Conservation (phyloP, 2,888 invertebrate species). For the Teleogryllus oceanicus region DNA sequence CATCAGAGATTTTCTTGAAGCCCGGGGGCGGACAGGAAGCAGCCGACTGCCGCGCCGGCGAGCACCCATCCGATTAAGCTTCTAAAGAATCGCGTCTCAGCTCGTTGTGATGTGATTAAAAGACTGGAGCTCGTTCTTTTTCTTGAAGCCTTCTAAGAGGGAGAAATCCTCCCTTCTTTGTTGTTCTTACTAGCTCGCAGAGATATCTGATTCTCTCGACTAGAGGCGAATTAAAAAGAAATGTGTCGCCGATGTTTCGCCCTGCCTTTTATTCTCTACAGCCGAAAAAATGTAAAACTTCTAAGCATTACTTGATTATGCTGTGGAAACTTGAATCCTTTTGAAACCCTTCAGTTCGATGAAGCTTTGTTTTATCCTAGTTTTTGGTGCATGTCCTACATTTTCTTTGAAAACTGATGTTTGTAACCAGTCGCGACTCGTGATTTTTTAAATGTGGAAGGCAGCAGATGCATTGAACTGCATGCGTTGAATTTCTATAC, state of each 20-base stretch:
- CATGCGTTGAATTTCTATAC: too few relatives aligned
- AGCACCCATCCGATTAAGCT: background rate
- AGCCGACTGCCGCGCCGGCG: background rate
- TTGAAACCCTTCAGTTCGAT: too few relatives aligned
- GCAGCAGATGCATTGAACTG: too few relatives aligned
- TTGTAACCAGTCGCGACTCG: too few relatives aligned
- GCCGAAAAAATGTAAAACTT: background rate
- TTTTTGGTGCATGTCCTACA: too few relatives aligned
- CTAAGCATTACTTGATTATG: too few relatives aligned
- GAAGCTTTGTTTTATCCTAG: too few relatives aligned
- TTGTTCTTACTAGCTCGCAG: background rate
- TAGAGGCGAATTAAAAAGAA: background rate
- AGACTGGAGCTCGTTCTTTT: background rate
- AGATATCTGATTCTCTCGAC: background rate
- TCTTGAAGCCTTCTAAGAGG: background rate
- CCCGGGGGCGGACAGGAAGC: background rate
- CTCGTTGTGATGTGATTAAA: constrained; percentile 5
- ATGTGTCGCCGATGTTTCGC: background rate
- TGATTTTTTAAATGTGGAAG: too few relatives aligned
- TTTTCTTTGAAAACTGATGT: too few relatives aligned
- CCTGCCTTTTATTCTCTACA: background rate
- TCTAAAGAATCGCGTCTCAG: background rate
- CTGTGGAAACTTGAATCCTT: too few relatives aligned
- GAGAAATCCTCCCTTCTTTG: constrained; percentile 8
- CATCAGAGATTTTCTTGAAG: too few relatives aligned